Percentiles rank a stretch among this genome's conserved stretches.
These are phyloP conservation scores for Apus apus DNA, from an alignment of 2,113 vertebrate species.

Conservation along the genomic window DNA sequence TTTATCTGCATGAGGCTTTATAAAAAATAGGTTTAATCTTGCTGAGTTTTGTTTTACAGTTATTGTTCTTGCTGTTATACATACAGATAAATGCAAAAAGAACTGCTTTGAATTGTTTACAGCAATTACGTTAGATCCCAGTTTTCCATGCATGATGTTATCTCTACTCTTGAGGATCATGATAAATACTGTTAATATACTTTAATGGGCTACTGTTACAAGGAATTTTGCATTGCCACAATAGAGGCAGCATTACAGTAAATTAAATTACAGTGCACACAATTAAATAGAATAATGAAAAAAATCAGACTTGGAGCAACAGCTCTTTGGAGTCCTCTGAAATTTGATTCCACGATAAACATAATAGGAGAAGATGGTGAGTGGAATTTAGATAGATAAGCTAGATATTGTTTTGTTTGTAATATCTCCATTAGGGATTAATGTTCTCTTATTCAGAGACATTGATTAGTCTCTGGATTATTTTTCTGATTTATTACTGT, in stretches of 20 bases:
- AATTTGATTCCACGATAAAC: constrained; percentile 62
- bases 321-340: constrained; percentile 56
- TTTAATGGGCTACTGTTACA: constrained; percentile 72
- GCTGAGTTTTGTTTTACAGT: constrained; percentile 21
- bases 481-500: constrained; percentile 66
- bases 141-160: constrained; percentile 48
- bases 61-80: constrained; percentile 42
- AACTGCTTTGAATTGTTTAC: constrained; percentile 66
- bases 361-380: constrained; percentile 42
- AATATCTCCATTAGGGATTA: constrained; percentile 68
- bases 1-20: background rate
- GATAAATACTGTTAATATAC: constrained; percentile 80
- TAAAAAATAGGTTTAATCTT: constrained; percentile 37
- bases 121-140: constrained; percentile 57
- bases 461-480: constrained; percentile 66
- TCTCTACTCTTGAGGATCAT: constrained; percentile 59
- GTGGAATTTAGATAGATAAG: constrained; percentile 60
- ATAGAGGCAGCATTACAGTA: constrained; percentile 64
- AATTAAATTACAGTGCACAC: constrained; percentile 74
- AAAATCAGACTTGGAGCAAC: constrained; percentile 49
- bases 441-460: constrained; percentile 55
- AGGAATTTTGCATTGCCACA: constrained; percentile 67
- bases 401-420: constrained; percentile 46
- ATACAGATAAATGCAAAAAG: constrained; percentile 42
- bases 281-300: constrained; percentile 74